phyloP scores from a whole-genome alignment of 2,113 vertebrate genomes.

The Rhinopithecus roxellana region DNA sequence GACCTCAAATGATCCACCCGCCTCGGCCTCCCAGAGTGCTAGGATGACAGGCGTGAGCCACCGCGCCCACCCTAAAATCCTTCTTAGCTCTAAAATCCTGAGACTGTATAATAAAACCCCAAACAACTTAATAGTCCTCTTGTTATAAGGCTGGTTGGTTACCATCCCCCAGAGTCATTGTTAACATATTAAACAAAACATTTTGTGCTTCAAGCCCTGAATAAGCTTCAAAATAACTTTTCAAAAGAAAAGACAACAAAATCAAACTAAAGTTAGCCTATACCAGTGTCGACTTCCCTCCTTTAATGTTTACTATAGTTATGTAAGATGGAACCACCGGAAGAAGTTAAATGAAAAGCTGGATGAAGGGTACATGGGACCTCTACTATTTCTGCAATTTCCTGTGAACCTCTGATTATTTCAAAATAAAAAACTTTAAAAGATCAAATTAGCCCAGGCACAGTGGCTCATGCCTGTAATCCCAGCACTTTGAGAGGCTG shows the following conservation, averaged over 20 bases:
- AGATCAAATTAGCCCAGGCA: too few relatives aligned
- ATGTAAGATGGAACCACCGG: not conserved
- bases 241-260: not conserved
- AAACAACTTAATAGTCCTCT: not conserved
- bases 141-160: not conserved
- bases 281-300: not conserved
- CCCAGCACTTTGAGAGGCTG: too few relatives aligned
- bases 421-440: slow-evolving; percentile 17
- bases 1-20: too few relatives aligned
- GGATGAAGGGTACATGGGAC: not conserved
- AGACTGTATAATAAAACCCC: not conserved
- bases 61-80: not conserved
- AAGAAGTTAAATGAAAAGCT: not conserved
- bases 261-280: not conserved
- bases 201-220: not conserved
- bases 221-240: slow-evolving; percentile 14
- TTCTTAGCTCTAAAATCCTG: slow-evolving; percentile 17
- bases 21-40: too few relatives aligned
- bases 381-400: slow-evolving; percentile 12
- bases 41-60: too few relatives aligned
- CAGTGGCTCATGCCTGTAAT: too few relatives aligned
- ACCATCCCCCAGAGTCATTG: not conserved
- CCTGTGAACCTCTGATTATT: not conserved
- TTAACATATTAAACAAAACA: not conserved
- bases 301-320: not conserved